Evolutionary conservation across 2,113 vertebrate genomes (phyloP).

Genomic region (Fregetta grallaria): DNA sequence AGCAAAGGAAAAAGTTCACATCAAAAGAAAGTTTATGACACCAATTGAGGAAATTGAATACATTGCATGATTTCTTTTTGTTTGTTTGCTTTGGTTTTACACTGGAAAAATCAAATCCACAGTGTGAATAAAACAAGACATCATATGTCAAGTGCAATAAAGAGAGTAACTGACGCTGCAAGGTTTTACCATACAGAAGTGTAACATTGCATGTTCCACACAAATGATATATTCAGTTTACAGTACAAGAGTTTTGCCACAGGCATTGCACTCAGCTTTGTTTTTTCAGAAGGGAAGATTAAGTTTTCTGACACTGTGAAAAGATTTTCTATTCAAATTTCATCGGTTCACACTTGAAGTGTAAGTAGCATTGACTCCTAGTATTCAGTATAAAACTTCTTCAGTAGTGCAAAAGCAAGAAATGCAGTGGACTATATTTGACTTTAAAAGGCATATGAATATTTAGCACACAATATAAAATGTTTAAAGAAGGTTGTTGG

Average conservation of each 20-base stretch:
- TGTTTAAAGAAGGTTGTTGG: slow-evolving; percentile 52
- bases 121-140: slow-evolving; percentile 60
- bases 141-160: slow-evolving; percentile 60
- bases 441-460: slow-evolving; percentile 60
- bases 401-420: slow-evolving; percentile 70
- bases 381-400: slow-evolving; percentile 72
- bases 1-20: slow-evolving; percentile 77
- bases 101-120: slow-evolving; percentile 73
- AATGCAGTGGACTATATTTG: slow-evolving; percentile 66
- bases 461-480: slow-evolving; percentile 70
- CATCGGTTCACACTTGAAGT: slow-evolving; percentile 60
- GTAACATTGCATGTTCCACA: slow-evolving; percentile 72
- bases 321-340: slow-evolving; percentile 68
- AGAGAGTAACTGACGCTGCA: slow-evolving; percentile 55
- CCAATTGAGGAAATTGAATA: slow-evolving; percentile 68
- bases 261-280: slow-evolving; percentile 60
- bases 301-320: slow-evolving; percentile 63
- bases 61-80: slow-evolving; percentile 54
- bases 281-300: slow-evolving; percentile 49
- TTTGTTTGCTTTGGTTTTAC: slow-evolving; percentile 56
- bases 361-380: slow-evolving; percentile 69
- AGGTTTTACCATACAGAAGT: slow-evolving; percentile 69
- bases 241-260: slow-evolving; percentile 67
- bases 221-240: slow-evolving; percentile 68
- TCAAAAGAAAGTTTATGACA: slow-evolving; percentile 76